A percentile compares a stretch with the other conserved stretches of the same genome.
These are phyloP conservation scores for Cotesia congregata DNA, from an alignment of 2,888 invertebrate species.

Conservation along the genomic window DNA sequence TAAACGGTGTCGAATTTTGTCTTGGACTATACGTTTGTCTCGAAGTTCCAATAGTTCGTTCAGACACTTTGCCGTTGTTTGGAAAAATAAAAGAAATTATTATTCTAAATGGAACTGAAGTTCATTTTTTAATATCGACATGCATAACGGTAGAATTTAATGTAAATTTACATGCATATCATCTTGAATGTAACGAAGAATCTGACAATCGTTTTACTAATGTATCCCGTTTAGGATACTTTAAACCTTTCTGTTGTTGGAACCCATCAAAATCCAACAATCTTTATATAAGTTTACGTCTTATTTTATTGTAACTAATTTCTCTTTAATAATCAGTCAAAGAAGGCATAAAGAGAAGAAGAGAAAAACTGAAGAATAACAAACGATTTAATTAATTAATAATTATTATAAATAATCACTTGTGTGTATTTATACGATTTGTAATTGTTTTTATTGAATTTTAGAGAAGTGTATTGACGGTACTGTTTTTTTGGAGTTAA, in stretches of 20 bases:
- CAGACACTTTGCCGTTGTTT: conserved; percentile 3
- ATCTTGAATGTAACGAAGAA: neutral
- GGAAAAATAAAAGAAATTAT: conserved; percentile 11
- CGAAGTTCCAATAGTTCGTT: neutral
- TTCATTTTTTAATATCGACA: neutral
- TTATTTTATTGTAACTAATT: neutral
- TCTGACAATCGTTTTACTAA: neutral
- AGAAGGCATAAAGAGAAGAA: too few species aligned
- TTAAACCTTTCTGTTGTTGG: neutral
- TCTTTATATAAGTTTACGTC: conserved; percentile 5
- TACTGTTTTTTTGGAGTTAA: conserved; percentile 1
- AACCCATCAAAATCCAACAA: neutral
- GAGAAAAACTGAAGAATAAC: too few species aligned
- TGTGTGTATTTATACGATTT: too few species aligned
- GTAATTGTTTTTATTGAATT: neutral
- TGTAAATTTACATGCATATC: conserved; percentile 4
- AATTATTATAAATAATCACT: too few species aligned
- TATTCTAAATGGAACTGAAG: neutral
- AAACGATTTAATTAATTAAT: too few species aligned
- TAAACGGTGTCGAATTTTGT: conserved; percentile 9
- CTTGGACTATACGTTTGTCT: conserved; percentile 5
- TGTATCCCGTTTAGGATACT: neutral
- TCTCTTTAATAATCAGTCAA: too few species aligned
- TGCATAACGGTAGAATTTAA: neutral
- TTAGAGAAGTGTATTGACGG: conserved; percentile 19